A percentile compares a stretch with the other conserved stretches of the same genome.
Conservation (phyloP, 2,797 vertebrate species). For the Sylvia borin region DNA sequence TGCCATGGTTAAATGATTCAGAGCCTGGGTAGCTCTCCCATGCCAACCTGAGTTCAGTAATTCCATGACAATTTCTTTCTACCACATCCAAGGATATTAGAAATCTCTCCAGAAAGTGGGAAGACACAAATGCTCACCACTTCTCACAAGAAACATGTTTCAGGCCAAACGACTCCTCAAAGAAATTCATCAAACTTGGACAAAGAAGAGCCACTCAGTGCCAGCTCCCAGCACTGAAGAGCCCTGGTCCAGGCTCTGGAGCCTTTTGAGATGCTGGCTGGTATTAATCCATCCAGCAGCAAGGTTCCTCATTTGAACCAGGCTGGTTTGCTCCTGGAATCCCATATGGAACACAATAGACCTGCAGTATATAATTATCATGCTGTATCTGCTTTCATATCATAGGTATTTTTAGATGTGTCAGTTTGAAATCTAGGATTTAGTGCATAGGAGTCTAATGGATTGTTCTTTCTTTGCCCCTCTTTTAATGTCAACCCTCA, state of each 20-base stretch:
- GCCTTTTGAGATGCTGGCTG: not conserved
- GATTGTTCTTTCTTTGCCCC: slow-evolving; percentile 51
- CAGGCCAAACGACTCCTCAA: not conserved
- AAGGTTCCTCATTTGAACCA: not conserved
- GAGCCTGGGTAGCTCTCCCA: not conserved
- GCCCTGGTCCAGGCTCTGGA: not conserved
- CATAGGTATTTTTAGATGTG: slow-evolving; percentile 67
- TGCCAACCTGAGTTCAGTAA: not conserved
- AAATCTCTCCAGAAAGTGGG: slow-evolving; percentile 4
- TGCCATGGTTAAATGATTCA: not conserved
- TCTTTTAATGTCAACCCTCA: slow-evolving; percentile 64
- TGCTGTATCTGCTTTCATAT: slow-evolving; percentile 65
- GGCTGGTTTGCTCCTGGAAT: slow-evolving; percentile 14
- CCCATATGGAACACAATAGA: not conserved
- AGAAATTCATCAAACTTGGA: not conserved
- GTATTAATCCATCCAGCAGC: not conserved
- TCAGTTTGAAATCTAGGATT: slow-evolving; percentile 68
- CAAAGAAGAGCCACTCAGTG: not conserved
- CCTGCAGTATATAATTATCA: slow-evolving; percentile 45
- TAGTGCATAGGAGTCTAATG: slow-evolving; percentile 64
- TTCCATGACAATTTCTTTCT: not conserved
- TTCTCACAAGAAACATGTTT: not conserved
- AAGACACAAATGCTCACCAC: not conserved
- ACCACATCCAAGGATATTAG: not conserved
- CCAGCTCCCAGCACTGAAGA: not conserved